A percentile compares a stretch with the other conserved stretches of the same genome.
phyloP scores from a whole-genome alignment of 2,888 invertebrate genomes.

The Andricus quercusramuli region DNA sequence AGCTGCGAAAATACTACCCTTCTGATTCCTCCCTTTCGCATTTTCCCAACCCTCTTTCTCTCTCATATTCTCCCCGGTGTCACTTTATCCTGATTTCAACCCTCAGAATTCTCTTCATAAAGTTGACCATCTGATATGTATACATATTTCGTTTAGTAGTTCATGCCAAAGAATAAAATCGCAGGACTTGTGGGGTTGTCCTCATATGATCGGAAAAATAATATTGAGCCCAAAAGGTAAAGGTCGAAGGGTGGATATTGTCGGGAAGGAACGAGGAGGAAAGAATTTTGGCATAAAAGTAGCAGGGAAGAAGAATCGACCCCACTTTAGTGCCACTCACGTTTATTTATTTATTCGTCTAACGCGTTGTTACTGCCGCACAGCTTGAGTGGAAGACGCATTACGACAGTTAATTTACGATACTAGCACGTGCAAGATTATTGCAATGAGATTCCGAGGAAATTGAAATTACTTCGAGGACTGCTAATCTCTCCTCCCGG shows the following conservation, averaged over 20 bases:
- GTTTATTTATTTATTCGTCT: conserved; percentile 40
- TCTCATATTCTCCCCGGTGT: conserved; percentile 22
- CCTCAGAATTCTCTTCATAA: conserved; percentile 23
- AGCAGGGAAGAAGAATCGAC: conserved; percentile 26
- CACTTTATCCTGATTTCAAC: conserved; percentile 38
- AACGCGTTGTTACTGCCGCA: conserved; percentile 37
- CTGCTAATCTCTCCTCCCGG: conserved; percentile 3
- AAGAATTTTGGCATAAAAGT: conserved; percentile 3
- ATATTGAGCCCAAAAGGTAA: conserved; percentile 10
- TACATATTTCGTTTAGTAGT: conserved; percentile 49
- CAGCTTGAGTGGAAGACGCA: conserved; percentile 10
- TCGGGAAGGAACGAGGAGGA: conserved; percentile 4
- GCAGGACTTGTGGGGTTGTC: conserved; percentile 6
- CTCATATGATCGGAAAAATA: conserved; percentile 34
- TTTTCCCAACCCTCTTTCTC: conserved; percentile 27
- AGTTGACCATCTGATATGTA: conserved; percentile 51
- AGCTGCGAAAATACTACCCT: conserved; percentile 43
- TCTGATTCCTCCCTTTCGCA: conserved; percentile 42
- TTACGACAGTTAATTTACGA: conserved; percentile 40
- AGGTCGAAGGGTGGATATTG: conserved; percentile 25
- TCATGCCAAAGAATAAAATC: conserved; percentile 25
- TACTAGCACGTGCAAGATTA: conserved; percentile 32
- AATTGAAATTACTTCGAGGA: conserved; percentile 40
- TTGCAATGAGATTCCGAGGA: conserved; percentile 22
- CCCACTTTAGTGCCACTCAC: conserved; percentile 7